phyloP scores from a whole-genome alignment of 2,113 vertebrate species.

The Tragelaphus scriptus region DNA sequence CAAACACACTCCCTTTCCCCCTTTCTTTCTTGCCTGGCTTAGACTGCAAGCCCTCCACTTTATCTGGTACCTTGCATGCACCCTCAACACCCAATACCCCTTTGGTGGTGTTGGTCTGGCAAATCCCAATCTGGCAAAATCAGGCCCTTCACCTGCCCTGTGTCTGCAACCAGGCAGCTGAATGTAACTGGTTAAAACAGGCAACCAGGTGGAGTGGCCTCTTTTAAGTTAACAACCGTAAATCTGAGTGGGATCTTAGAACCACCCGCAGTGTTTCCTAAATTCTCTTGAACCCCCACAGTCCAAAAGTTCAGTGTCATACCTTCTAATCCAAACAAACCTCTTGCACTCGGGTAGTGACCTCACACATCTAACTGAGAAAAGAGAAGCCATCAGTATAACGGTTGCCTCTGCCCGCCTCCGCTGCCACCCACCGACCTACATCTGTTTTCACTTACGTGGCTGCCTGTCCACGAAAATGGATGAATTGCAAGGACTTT shows the following conservation, averaged over 20 bases:
- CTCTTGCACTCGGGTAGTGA: neutral
- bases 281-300: neutral
- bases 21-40: neutral
- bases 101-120: neutral
- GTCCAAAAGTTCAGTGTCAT: neutral
- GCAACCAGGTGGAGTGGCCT: neutral
- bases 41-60: no score
- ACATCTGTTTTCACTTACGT: no score
- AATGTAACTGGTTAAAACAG: neutral
- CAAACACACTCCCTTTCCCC: neutral
- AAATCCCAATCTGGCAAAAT: neutral
- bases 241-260: neutral
- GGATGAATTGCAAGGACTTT: neutral
- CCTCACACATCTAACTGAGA: neutral
- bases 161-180: neutral
- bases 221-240: neutral
- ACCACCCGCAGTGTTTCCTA: neutral
- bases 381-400: neutral
- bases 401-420: neutral
- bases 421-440: neutral
- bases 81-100: neutral
- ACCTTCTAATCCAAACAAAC: neutral
- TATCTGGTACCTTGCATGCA: rapidly evolving
- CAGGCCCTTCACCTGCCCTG: neutral
- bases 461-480: neutral